A percentile compares a stretch with the other conserved stretches of the same genome.
These are phyloP conservation scores for Rallus limicola DNA, from an alignment of 2,113 vertebrate genomes.

Conservation along the genomic window DNA sequence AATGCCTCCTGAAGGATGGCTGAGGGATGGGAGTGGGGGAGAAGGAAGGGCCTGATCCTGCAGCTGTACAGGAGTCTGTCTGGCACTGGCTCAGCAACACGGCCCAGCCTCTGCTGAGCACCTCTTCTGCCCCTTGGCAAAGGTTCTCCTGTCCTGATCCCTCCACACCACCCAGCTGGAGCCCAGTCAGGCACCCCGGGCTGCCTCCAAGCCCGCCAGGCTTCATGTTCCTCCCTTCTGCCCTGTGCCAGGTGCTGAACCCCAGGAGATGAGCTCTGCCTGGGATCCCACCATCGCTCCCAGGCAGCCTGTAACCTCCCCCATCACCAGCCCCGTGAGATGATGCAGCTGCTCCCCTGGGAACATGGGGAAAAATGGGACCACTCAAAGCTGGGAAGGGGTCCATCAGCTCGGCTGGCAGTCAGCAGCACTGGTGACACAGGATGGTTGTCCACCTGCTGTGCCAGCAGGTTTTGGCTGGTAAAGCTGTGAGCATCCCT, in stretches of 20 bases:
- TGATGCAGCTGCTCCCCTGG: not conserved
- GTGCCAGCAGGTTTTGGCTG: not conserved
- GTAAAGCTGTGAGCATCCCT: not conserved
- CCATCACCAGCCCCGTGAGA: not conserved
- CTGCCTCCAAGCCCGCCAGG: not conserved
- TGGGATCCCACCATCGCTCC: not conserved
- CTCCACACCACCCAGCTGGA: not conserved
- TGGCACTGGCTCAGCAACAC: not conserved
- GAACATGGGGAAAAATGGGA: fast-evolving
- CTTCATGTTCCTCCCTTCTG: not conserved
- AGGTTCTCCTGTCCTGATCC: not conserved
- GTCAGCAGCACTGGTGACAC: not conserved
- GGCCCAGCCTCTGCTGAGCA: not conserved
- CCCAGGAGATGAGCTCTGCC: not conserved
- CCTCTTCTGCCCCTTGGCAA: not conserved
- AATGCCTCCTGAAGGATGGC: not conserved
- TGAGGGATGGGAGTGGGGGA: not conserved
- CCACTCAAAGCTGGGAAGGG: not conserved
- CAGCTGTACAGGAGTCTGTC: not conserved
- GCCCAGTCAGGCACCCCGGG: fast-evolving
- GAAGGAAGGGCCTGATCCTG: not conserved
- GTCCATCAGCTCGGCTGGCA: not conserved
- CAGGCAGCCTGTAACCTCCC: not conserved
- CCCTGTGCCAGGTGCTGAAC: not conserved
- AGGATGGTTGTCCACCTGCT: not conserved